Evolutionary conservation across 2,113 vertebrate species (phyloP).

Genomic region (Glaucidium brasilianum): DNA sequence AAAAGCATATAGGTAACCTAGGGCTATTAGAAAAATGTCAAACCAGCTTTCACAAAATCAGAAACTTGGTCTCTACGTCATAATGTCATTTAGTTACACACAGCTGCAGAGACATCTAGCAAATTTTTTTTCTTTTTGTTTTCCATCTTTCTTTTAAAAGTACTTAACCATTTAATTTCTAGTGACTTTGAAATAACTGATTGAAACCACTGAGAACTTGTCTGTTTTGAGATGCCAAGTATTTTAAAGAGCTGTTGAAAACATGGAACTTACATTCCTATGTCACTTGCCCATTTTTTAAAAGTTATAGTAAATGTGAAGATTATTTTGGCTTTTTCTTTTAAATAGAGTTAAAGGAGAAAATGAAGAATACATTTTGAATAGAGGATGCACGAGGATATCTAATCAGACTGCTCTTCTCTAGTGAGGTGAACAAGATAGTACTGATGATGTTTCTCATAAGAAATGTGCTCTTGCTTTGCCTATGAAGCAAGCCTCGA

Average conservation of each 20-base stretch:
- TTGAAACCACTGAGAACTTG: background rate
- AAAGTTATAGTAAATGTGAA: background rate
- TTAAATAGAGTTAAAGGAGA: background rate
- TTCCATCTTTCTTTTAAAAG: background rate
- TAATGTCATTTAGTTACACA: background rate
- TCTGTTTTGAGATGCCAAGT: background rate
- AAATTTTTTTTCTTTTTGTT: background rate
- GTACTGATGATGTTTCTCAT: rapidly evolving
- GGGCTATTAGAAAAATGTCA: background rate
- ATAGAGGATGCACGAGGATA: background rate
- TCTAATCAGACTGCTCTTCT: background rate
- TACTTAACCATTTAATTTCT: background rate
- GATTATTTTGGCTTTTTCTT: background rate
- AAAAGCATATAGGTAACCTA: background rate
- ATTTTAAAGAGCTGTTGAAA: background rate
- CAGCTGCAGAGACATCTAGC: background rate
- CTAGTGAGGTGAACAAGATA: background rate
- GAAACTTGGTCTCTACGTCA: background rate
- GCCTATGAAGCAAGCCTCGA: rapidly evolving
- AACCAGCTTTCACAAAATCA: background rate
- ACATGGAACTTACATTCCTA: background rate
- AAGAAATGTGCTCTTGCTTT: background rate
- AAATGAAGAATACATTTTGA: background rate
- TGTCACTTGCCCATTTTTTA: background rate
- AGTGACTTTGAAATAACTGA: background rate